A percentile compares a stretch with the other conserved stretches of the same genome.
Conservation (phyloP, 2,888 invertebrate species). For the Dicycla oo region DNA sequence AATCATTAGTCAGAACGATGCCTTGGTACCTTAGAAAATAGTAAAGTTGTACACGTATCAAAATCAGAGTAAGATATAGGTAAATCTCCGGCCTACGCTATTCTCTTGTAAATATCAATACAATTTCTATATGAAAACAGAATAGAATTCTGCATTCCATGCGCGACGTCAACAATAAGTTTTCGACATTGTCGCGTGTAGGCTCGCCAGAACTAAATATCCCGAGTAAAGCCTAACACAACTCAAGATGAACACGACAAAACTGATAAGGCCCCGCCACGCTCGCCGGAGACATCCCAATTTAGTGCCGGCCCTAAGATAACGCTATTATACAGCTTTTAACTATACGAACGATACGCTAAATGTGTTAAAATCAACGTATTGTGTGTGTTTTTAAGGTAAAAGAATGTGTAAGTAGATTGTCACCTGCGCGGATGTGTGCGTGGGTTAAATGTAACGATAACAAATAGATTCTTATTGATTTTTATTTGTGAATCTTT, state of each 20-base stretch:
- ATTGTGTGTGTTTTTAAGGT: conserved; percentile 80
- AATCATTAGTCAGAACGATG: conserved; percentile 39
- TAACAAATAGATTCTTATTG: conserved; percentile 51
- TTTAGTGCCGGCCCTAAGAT: conserved; percentile 89
- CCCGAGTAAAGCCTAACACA: conserved; percentile 89
- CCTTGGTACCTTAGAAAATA: conserved; percentile 2
- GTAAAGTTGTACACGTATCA: conserved; percentile 21
- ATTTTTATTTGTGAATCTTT: conserved; percentile 47
- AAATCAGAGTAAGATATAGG: conserved; percentile 43
- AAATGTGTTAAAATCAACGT: conserved; percentile 88
- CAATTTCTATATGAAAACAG: conserved; percentile 65
- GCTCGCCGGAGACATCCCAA: conserved; percentile 88
- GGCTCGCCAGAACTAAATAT: conserved; percentile 82
- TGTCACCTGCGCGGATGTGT: conserved; percentile 68
- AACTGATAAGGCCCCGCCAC: conserved; percentile 87
- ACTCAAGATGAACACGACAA: conserved; percentile 90
- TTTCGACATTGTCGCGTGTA: conserved; percentile 84
- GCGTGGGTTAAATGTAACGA: conserved; percentile 63
- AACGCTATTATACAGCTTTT: conserved; percentile 91
- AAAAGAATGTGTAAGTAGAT: conserved; percentile 70
- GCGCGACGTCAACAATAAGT: conserved; percentile 82
- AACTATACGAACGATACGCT: conserved; percentile 89
- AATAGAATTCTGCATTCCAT: conserved; percentile 68
- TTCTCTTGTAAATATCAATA: conserved; percentile 59
- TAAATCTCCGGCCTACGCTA: conserved; percentile 55